Base-by-base conservation (phyloP, 2,888 invertebrate species). In the Celastrina argiolus region DNA sequence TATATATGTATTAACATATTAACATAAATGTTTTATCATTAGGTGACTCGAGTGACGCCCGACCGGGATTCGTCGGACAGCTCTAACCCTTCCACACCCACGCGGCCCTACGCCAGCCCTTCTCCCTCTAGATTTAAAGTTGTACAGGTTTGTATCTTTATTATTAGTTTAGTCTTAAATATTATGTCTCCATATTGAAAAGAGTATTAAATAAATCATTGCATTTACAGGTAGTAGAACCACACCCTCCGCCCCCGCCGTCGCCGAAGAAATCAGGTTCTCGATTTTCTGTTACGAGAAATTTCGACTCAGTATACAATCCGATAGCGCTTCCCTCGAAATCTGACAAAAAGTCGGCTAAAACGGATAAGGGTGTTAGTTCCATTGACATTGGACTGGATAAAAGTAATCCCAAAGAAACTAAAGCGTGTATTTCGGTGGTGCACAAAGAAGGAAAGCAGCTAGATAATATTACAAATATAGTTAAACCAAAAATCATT, bases 61-160 rank as follows among this genome's bases (percentile, higher is more conserved):
- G 89, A 88, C 39, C 74, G 88, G 0, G 85, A 87, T 3, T 78
- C 81, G 0, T 78, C 84, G 0, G 83, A 89, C 58, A 81, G 87
- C 69, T 80, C 81, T 36, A 81, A 85, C 51, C 85, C 90, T 0
- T 79, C 87, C 0, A 84, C 90, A 0, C 87, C 91, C 0, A 76
- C 87, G 0, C 83, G 94, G 61, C 91, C 93, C 63, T 91, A 93
- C 18, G 93, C 93, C 75, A 93, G 93, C 70, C 89, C 93, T 31
- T 92, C 94, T 63, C 94, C 94, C 14, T 92, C 92, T 0, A 78
- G 93, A 56, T 92, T 92, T 70, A 88, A 82, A 78, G 92, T 92
- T 59, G 87, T 92, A 31, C 89, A 92, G 84, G 92, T 84, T 74
- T 72, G 22, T 28, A 18, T 67, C 7, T 56, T 56, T 6, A 51